Evolutionary conservation across 2,113 vertebrate species (phyloP).

Genomic region (Phycodurus eques): DNA sequence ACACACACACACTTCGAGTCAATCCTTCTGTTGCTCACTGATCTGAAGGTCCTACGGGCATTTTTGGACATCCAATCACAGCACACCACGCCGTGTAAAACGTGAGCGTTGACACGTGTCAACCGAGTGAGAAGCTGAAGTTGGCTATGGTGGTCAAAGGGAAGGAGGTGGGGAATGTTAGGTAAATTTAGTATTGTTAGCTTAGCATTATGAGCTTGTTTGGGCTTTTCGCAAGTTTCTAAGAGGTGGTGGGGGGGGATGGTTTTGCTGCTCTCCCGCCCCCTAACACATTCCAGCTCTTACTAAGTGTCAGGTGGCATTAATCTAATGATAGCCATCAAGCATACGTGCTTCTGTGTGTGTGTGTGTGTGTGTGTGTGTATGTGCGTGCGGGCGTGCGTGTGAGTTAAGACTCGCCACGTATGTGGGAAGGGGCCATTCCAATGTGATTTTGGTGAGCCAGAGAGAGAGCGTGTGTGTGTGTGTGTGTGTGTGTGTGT

Average conservation of each 20-base stretch:
- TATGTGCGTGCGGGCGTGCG: conserved; percentile 46
- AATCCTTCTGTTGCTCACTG: not conserved
- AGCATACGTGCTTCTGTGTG: conserved; percentile 60
- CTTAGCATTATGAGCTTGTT: not conserved
- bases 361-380: conserved; percentile 50
- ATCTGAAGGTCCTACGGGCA: not conserved
- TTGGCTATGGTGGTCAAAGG: not conserved
- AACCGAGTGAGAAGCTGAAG: conserved; percentile 20
- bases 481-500: conserved; percentile 9
- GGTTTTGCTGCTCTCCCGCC: conserved; percentile 20
- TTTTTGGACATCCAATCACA: too few relatives aligned
- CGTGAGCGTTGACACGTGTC: conserved; percentile 2
- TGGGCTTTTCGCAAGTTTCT: conserved; percentile 3
- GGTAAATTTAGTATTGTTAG: not conserved
- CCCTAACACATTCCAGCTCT: conserved; percentile 65
- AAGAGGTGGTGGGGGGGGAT: not conserved
- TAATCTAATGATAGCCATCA: conserved; percentile 71
- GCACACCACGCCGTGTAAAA: not conserved
- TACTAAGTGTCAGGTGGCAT: conserved; percentile 73
- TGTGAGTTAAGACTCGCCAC: conserved; percentile 49
- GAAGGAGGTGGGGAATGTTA: conserved; percentile 38
- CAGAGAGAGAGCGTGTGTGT: conserved; percentile 22
- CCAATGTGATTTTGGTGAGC: conserved; percentile 41
- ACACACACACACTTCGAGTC: not conserved
- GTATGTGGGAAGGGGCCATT: conserved; percentile 54